Base-by-base conservation (phyloP, 37 sponge, comb jelly and placozoan species). In the Ephydatia muelleri region DNA sequence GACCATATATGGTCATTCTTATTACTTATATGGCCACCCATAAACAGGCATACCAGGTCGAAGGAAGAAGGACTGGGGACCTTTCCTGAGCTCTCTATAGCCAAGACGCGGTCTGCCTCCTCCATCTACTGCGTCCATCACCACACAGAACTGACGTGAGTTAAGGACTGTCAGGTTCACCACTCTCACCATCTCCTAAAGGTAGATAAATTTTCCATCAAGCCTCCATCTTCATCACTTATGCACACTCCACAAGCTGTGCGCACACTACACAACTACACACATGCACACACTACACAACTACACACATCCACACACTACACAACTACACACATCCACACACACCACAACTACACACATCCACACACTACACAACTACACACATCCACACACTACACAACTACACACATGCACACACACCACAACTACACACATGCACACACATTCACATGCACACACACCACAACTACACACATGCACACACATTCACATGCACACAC, bases 101-200 rank as follows among this genome's bases (percentile, higher is more conserved):
- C 97, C 95, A 32, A 94, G 85, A 38, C 49, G 84, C 23, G 78
- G 83, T 68, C 67, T 83, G 23, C 91, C 93, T 47, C 90, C 92
- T 26, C 43, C 65, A 0, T 89, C 95, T 31, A 97, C 38, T 8
- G 97, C 93, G 64, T 95, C 82, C 65, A 92, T 26, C 38, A 97
- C 89, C 34, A 97, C 91, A 78, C 93, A 90, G 77, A 85, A 97
- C 86, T 97, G 97, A 33, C 67, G 89, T 31, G 82, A 29, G 16
- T 71, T 92, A 26, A 97, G 82, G 26, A 95, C 87, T 0, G 89
- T 92, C 79, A 90, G 65, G 40, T 90, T 47, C 27, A 95, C 95
- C 47, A 83, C 87, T n/a, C 68, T 35, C 35, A 91, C 86, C 69
- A 95, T 73, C 39, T 95, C 97, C 92, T 96, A 64, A 14, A 66